phyloP scores from a whole-genome alignment of 2,113 vertebrate genomes.

The Leptobrachium ailaonicum region DNA sequence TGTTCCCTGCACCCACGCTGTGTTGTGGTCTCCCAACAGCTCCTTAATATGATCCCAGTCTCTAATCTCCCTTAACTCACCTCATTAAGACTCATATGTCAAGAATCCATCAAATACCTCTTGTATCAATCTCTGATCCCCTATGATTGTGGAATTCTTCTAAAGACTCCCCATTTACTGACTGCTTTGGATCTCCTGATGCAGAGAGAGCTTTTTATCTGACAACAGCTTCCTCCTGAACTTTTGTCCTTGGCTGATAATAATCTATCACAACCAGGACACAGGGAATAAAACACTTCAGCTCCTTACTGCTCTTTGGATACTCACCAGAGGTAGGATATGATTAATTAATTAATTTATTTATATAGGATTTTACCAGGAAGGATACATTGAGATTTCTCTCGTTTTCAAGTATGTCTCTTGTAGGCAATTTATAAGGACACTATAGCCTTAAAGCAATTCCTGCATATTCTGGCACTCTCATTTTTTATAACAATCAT shows the following conservation, averaged over 20 bases:
- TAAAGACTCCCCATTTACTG: constrained; percentile 34
- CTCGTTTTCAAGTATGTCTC: too few species aligned
- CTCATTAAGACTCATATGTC: constrained; percentile 22
- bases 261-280: constrained; percentile 26
- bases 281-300: constrained; percentile 8
- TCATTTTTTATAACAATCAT: too few species aligned
- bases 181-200: constrained; percentile 1
- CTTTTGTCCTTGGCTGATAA: constrained; percentile 19
- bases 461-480: too few species aligned
- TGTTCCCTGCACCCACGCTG: not conserved
- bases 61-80: constrained; percentile 18
- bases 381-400: too few species aligned
- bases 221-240: constrained; percentile 24
- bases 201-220: constrained; percentile 33
- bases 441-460: too few species aligned
- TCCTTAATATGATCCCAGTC: not conserved
- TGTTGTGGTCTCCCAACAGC: not conserved
- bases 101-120: not conserved
- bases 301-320: constrained; percentile 2
- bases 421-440: too few species aligned
- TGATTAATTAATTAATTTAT: constrained; percentile 4
- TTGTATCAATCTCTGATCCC: constrained; percentile 7
- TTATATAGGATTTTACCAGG: too few species aligned
- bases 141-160: constrained; percentile 7
- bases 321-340: not conserved